Base-by-base conservation (phyloP, 2,888 invertebrate genomes). In the Lithophane semibrunnea region DNA sequence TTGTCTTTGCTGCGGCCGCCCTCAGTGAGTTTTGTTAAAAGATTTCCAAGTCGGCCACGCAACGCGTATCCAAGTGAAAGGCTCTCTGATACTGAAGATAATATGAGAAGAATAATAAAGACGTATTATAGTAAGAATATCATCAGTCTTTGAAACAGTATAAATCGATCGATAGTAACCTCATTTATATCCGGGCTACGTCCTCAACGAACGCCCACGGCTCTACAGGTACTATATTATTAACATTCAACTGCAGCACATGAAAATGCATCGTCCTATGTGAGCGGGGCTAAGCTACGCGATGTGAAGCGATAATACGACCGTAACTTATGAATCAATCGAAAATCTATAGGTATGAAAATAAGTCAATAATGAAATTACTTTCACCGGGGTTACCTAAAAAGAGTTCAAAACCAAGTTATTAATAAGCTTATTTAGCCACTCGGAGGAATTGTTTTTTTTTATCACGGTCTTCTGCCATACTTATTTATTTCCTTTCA, bases 181-280 rank as follows among this genome's bases (percentile, higher is more conserved):
- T 72, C 82, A 56, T 80, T 77, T 42, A 52, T 52, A 77, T 24
- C 69, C 81, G 16, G 37, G 60, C 63, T 66, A 16, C 60, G 64
- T 77, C 72, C 83, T 60, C 66, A 56, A 58, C 24, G 52, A 63
- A 37, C 69, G 72, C 76, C 84, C 73, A 60, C 81, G 52, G 24
- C 56, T 44, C 47, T 47, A 24, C 29, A 61, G 24, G 66, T 49
- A 29, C 9, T 21, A 16, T 63, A 72, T 72, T 77, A 85, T 77
- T 77, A 85, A 60, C 69, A 77, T 85, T 77, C 54, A 72, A 69
- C 56, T 77, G 72, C 73, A 77, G 18, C 42, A 29, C 24, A 16
- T 24, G 49, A 21, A 56, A 56, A 29, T 9, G 29, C 42, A 16
- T 54, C 47, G 64, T 49, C 56, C 60, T 44, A 8, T n/a, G 5